phyloP scores from a whole-genome alignment of 2,888 invertebrate species.

The Argynnis bischoffii region DNA sequence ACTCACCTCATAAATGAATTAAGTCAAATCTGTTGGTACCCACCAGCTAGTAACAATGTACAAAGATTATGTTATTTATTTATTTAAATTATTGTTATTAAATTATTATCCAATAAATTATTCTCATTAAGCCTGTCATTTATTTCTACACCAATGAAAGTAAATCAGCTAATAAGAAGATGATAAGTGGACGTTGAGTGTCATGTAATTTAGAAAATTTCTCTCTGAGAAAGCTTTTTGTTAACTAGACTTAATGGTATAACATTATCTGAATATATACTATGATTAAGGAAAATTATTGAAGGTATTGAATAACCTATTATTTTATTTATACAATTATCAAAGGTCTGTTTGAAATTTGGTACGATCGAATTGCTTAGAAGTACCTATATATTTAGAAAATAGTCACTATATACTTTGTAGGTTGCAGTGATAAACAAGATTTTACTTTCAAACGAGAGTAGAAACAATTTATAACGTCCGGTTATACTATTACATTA shows the following conservation, averaged over 20 bases:
- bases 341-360: constrained; percentile 36
- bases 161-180: not conserved
- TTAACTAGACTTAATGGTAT: not conserved
- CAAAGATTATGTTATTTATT: constrained; percentile 71
- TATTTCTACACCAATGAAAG: constrained; percentile 38
- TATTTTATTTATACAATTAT: constrained; percentile 11
- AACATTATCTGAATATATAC: constrained; percentile 1
- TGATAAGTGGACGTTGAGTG: constrained; percentile 9
- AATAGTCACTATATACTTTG: constrained; percentile 10
- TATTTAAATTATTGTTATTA: constrained; percentile 71
- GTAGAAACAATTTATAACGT: constrained; percentile 23
- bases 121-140: constrained; percentile 50
- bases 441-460: constrained; percentile 34
- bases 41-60: constrained; percentile 58
- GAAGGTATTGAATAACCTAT: constrained; percentile 5
- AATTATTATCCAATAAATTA: constrained; percentile 66
- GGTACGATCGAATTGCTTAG: constrained; percentile 38
- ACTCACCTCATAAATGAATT: constrained; percentile 66
- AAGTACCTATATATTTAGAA: constrained; percentile 13
- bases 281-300: constrained; percentile 10
- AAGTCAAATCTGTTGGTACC: constrained; percentile 44
- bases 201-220: constrained; percentile 25
- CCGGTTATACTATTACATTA: constrained; percentile 20
- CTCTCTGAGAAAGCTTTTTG: constrained; percentile 33
- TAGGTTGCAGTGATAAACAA: constrained; percentile 20